Base-by-base conservation (phyloP, 2,888 invertebrate species). In the Stenichneumon culpator region DNA sequence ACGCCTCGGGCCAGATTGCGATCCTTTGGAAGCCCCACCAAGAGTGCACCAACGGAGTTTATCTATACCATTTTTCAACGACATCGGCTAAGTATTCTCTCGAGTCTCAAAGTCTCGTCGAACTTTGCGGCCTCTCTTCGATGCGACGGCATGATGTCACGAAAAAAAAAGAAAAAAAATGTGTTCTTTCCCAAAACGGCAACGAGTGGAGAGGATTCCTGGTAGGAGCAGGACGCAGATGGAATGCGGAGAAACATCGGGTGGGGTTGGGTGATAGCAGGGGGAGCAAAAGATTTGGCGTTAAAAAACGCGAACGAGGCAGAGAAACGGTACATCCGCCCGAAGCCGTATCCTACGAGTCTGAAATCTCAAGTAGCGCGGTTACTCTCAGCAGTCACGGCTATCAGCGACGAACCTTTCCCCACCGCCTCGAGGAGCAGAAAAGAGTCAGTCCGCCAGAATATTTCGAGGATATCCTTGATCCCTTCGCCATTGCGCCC, bases 241-340 rank as follows among this genome's bases (percentile, higher is more conserved):
- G 44, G 63, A 69, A 54, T 39, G 39, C 68, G 52, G 57, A 69
- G 57, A 68, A 69, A 63, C 54, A 69, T 47, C 65, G 47, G 73
- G 28, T 50, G 81, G 73, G 75, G 70, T 50, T 63, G 85, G 86
- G 87, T 80, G 81, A 69, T 67, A 32, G 47, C 28, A 3, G 68
- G 6, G 60, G 63, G 85, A 72, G 77, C 44, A 32, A 87, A 89
- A 88, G 90, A 91, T 89, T 89, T 86, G 86, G 90, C 88, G 91
- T 93, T 92, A 91, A 93, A 92, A 93, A 93, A 93, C 92, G 93
- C 93, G 90, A 86, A 93, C 92, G 92, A 91, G 89, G 92, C 93
- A 92, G 89, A 92, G 92, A 90, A 92, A 92, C 91, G 91, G 91
- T 88, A 90, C 89, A 50, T 67, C 44, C 79, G 22, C 25, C 52